Evolutionary conservation across 2,113 vertebrate species (phyloP).

Genomic region (Hystrix brachyura): DNA sequence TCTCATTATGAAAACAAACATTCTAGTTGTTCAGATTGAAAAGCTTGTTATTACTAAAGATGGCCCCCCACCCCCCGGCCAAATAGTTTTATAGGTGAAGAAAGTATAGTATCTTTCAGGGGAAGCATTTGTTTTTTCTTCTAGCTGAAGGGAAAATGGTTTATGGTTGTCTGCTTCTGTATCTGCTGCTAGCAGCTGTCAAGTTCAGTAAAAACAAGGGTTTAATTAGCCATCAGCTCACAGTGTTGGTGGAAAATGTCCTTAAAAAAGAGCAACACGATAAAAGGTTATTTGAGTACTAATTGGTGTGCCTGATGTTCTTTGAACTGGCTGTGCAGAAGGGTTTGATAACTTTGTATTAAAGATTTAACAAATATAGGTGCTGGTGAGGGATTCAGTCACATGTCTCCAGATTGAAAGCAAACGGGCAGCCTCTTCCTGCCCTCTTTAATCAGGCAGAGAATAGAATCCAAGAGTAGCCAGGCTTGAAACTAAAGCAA

Average conservation of each 20-base stretch:
- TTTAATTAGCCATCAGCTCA: slow-evolving; percentile 64
- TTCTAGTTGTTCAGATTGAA: slow-evolving; percentile 57
- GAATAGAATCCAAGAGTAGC: slow-evolving; percentile 50
- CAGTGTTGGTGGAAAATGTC: slow-evolving; percentile 32
- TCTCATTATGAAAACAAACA: slow-evolving; percentile 43
- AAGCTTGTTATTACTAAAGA: slow-evolving; percentile 53
- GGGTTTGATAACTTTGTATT: slow-evolving; percentile 47
- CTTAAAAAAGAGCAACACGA: slow-evolving; percentile 1
- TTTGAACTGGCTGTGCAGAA: slow-evolving; percentile 10
- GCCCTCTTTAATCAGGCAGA: slow-evolving; percentile 44
- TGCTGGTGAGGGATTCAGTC: neutral
- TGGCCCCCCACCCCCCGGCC: neutral
- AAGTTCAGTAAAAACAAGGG: slow-evolving; percentile 59
- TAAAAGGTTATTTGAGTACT: slow-evolving; percentile 49
- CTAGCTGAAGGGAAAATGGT: slow-evolving; percentile 36
- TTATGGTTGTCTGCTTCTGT: slow-evolving; percentile 60
- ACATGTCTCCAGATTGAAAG: neutral
- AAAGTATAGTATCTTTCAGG: neutral
- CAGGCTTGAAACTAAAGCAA: slow-evolving; percentile 59
- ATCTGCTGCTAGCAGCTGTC: slow-evolving; percentile 44
- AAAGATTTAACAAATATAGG: slow-evolving; percentile 49
- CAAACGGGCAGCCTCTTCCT: slow-evolving; percentile 1
- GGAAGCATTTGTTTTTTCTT: slow-evolving; percentile 41
- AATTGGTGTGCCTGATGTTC: slow-evolving; percentile 42
- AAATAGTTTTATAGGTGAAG: neutral